Conservation (phyloP, 2,113 vertebrate species). For the Dromaius novaehollandiae region DNA sequence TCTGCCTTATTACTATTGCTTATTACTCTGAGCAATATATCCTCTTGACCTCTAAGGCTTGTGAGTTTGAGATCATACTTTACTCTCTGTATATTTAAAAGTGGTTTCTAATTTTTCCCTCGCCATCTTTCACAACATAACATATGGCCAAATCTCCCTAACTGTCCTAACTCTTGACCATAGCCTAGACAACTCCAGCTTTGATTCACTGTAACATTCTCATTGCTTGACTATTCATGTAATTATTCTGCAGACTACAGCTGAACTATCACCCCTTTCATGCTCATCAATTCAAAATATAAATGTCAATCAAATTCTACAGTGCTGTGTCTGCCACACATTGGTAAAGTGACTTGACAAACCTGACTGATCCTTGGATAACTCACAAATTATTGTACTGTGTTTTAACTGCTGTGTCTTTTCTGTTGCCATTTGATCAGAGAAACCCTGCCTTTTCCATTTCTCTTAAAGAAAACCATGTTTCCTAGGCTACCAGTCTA, state of each 20-base stretch:
- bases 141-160: neutral
- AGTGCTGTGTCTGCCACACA: fast-evolving
- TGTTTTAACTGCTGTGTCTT: neutral
- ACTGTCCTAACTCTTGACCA: neutral
- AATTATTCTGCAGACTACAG: neutral
- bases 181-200: neutral
- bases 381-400: neutral
- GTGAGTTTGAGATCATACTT: neutral
- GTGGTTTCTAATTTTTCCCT: neutral
- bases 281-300: neutral
- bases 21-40: neutral
- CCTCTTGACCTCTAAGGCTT: neutral
- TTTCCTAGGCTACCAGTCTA: neutral
- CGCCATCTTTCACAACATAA: neutral
- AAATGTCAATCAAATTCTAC: neutral
- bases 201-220: neutral
- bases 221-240: fast-evolving
- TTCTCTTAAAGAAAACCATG: neutral
- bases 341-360: neutral
- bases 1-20: neutral
- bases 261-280: neutral
- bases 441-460: neutral
- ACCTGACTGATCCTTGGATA: neutral
- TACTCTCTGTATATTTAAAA: neutral
- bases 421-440: neutral